These are phyloP conservation scores for Lasioglossum morio DNA, from an alignment of 2,888 invertebrate genomes.

Conservation along the genomic window DNA sequence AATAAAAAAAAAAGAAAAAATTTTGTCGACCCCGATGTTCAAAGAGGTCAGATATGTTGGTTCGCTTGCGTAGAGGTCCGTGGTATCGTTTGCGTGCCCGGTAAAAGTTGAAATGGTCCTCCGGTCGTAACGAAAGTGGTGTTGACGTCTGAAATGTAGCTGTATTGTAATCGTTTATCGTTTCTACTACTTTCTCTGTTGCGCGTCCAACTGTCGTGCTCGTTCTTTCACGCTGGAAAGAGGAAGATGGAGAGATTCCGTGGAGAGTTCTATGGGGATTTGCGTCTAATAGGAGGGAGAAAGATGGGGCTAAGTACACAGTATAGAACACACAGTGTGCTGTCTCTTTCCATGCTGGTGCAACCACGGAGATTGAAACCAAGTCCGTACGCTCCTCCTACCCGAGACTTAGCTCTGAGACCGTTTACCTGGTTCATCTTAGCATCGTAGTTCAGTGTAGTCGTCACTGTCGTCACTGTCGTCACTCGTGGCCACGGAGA, in stretches of 20 bases:
- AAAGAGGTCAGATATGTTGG: neutral
- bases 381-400: slow-evolving; percentile 58
- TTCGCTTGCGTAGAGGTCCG: neutral
- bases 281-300: neutral
- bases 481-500: slow-evolving; percentile 62
- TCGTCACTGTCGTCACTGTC: no score
- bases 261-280: slow-evolving; percentile 16
- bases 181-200: slow-evolving; percentile 61
- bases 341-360: slow-evolving; percentile 43
- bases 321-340: neutral
- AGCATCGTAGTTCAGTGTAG: slow-evolving; percentile 51
- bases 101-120: slow-evolving; percentile 9
- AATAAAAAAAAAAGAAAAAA: no score
- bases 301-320: neutral
- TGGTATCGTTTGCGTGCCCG: neutral
- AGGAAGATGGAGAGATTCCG: slow-evolving; percentile 19
- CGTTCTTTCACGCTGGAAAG: slow-evolving; percentile 12
- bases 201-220: slow-evolving; percentile 31
- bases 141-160: slow-evolving; percentile 7
- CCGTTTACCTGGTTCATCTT: slow-evolving; percentile 56
- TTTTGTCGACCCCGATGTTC: neutral
- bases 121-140: slow-evolving; percentile 58
- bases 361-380: slow-evolving; percentile 49
- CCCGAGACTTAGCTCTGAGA: slow-evolving; percentile 49
- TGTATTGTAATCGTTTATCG: slow-evolving; percentile 47